Conservation (phyloP, 37 sponge, comb jelly and placozoan genomes). For the Hormiphora californensis region DNA sequence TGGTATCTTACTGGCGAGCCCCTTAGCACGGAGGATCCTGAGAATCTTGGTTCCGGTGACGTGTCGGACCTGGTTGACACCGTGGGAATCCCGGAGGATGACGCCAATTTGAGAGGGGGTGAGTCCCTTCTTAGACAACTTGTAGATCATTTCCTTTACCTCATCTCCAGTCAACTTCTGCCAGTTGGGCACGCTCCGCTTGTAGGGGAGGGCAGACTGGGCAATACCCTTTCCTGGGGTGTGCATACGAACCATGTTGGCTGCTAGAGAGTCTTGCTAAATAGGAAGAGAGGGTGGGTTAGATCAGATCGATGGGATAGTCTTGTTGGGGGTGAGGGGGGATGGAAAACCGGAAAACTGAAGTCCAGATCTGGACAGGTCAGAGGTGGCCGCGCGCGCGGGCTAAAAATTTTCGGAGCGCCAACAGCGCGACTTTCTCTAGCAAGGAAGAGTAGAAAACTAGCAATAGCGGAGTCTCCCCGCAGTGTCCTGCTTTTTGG, state of each 20-base stretch:
- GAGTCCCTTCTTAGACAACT: constrained; percentile 91
- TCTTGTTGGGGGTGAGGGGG: too few relatives aligned
- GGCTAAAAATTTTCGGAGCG: constrained; percentile 33
- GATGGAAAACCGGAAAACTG: too few relatives aligned
- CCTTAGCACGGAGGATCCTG: constrained; percentile 86
- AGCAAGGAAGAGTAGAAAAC: not conserved
- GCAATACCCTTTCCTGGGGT: constrained; percentile 94
- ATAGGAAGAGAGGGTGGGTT: not conserved
- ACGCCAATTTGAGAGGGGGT: constrained; percentile 93
- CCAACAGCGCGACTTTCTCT: constrained; percentile 20
- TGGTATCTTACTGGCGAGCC: constrained; percentile 76
- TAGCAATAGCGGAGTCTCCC: constrained; percentile 38
- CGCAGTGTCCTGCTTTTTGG: too few relatives aligned
- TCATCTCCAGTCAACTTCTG: constrained; percentile 81
- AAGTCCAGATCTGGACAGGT: too few relatives aligned
- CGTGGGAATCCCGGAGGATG: constrained; percentile 83
- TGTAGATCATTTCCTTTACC: constrained; percentile 93
- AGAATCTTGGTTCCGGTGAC: constrained; percentile 94
- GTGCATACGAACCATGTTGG: constrained; percentile 96
- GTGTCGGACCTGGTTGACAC: constrained; percentile 68
- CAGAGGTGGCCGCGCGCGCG: constrained; percentile 49
- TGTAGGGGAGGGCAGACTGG: constrained; percentile 83
- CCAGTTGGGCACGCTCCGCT: constrained; percentile 90
- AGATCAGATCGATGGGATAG: too few relatives aligned
- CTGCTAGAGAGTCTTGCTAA: constrained; percentile 7